These are phyloP conservation scores for Echiichthys vipera DNA, from an alignment of 2,797 vertebrate genomes.

Conservation along the genomic window DNA sequence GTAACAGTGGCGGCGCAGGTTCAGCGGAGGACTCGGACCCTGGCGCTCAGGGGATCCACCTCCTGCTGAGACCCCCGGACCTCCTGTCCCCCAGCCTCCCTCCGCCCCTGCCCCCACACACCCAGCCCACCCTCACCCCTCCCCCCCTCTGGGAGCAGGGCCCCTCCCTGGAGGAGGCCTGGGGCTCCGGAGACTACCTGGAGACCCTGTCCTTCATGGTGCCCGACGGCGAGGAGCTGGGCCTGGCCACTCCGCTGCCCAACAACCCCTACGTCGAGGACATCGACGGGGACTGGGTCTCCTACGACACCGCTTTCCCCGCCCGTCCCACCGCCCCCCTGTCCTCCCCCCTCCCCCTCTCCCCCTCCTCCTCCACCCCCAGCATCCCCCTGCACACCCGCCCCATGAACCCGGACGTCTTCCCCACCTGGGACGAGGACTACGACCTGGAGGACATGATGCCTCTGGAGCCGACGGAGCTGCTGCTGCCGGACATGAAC, in stretches of 20 bases:
- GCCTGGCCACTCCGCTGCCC: slow-evolving; percentile 77
- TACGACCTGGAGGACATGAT: slow-evolving; percentile 78
- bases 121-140: slow-evolving; percentile 82
- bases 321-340: slow-evolving; percentile 84
- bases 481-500: slow-evolving; percentile 79
- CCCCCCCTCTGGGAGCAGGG: slow-evolving; percentile 77
- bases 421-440: slow-evolving; percentile 59
- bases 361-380: slow-evolving; percentile 63
- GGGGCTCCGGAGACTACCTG: slow-evolving; percentile 89
- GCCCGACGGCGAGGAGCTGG: slow-evolving; percentile 82
- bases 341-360: slow-evolving; percentile 77
- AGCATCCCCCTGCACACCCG: slow-evolving; percentile 56
- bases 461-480: slow-evolving; percentile 70
- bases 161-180: slow-evolving; percentile 82
- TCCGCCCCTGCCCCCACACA: slow-evolving; percentile 77
- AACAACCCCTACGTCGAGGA: slow-evolving; percentile 79
- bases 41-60: slow-evolving; percentile 85
- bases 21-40: slow-evolving; percentile 64
- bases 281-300: slow-evolving; percentile 66
- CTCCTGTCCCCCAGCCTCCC: slow-evolving; percentile 82
- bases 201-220: slow-evolving; percentile 87
- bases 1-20: slow-evolving; percentile 33
- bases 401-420: slow-evolving; percentile 54
- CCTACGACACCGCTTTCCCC: slow-evolving; percentile 88
- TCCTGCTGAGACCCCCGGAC: slow-evolving; percentile 83